Evolutionary conservation across 2,113 vertebrate genomes (phyloP), one percentile per base, ranked within the genome.

Genomic region (Pseudopodoces humilis): DNA sequence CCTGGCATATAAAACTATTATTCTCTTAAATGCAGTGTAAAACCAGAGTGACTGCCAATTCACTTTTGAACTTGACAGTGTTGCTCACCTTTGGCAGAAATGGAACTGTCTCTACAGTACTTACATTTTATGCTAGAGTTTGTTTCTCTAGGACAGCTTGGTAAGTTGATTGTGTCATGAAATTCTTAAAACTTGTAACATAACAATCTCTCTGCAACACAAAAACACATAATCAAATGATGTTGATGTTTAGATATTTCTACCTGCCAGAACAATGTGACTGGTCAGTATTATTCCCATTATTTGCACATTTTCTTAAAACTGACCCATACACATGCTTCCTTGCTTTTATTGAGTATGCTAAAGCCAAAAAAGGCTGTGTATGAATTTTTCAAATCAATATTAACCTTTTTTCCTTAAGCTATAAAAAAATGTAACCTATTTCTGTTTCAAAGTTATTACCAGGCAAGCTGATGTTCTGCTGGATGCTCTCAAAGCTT

Each of bases 391-490:
- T 93, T 90, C n/a, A 72, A 95, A 90, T 91, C 89, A 90, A 87
- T 94, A 91, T 94, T 92, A 93, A 87, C 71, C 62, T 85, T 91
- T 95, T 94, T 83, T 91, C 39, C 44, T 92, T 91, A 74, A 70
- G 44, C 47, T 83, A 82, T 91, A 70, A 96, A 95, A 39, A 97
- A 85, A 92, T 44, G 46, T 75, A 76, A 95, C 84, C 84, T 58
- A 58, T 95, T 92, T 97, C 86, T 94, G 30, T 84, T 92, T 86
- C 17, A 52, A 86, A 93, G 87, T 91, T 95, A 94, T 83, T 91
- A 87, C 87, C 79, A 88, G 85, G 53, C 77, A 92, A 70, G 55
- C 75, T 93, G 43, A 52, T 78, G 59, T 82, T 94, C 91, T 81
- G 64, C 70, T 94, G 85, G 82, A 94, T 94, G 71, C 79, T 92